These are phyloP conservation scores for Hypsibius dujardini DNA, from an alignment of 1,140 invertebrate genomes.

Conservation along the genomic window DNA sequence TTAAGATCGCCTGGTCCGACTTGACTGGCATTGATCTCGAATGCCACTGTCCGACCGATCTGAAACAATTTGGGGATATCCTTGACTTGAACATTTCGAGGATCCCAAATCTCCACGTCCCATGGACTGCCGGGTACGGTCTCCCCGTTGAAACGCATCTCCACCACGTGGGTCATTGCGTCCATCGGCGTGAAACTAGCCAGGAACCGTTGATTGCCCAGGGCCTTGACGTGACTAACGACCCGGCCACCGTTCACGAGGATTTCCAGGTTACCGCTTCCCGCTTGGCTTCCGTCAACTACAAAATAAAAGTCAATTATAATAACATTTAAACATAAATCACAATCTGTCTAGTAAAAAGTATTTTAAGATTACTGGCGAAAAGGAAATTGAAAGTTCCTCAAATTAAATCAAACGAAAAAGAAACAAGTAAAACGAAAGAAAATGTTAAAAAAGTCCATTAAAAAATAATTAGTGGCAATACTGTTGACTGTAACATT, in stretches of 20 bases:
- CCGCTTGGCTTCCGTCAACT: conserved; percentile 86
- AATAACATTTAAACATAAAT: too few relatives aligned
- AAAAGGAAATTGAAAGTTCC: too few relatives aligned
- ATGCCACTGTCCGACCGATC: conserved; percentile 24
- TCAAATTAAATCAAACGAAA: too few relatives aligned
- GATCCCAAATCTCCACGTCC: conserved; percentile 23
- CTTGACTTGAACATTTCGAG: conserved; percentile 12
- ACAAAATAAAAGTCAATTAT: too few relatives aligned
- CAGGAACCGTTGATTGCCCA: conserved; percentile 61
- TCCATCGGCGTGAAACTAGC: conserved; percentile 79
- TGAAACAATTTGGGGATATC: conserved; percentile 18
- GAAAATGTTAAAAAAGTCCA: too few relatives aligned
- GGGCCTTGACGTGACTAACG: conserved; percentile 72
- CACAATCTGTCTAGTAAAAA: too few relatives aligned
- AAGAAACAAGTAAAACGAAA: too few relatives aligned
- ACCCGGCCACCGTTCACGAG: conserved; percentile 85
- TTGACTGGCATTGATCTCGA: conserved; percentile 24
- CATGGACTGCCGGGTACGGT: conserved; percentile 59
- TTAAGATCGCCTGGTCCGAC: not conserved
- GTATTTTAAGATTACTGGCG: too few relatives aligned
- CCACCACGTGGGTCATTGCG: conserved; percentile 60
- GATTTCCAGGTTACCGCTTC: conserved; percentile 86
- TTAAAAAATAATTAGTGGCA: too few relatives aligned
- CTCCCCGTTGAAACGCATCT: conserved; percentile 89
- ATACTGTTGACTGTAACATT: too few relatives aligned